Evolutionary conservation across 2,113 vertebrate species (phyloP).

Genomic region (Monarcha castaneiventris): DNA sequence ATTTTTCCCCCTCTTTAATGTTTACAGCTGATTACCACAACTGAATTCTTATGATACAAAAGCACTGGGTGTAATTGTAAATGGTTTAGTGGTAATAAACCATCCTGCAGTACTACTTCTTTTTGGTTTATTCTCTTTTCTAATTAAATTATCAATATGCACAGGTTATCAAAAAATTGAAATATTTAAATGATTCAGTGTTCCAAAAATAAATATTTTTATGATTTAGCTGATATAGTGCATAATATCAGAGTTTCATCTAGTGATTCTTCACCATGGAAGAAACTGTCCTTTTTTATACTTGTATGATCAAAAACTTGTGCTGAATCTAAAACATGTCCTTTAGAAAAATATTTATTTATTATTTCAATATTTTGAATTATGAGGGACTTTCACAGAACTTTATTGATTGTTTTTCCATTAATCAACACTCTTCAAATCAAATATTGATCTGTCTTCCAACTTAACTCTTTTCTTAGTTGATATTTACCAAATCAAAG

Average conservation of each 20-base stretch:
- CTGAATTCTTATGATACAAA: neutral
- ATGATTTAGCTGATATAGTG: neutral
- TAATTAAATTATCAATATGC: neutral
- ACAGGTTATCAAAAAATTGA: accelerated
- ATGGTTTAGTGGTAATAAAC: neutral
- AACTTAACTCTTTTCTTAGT: neutral
- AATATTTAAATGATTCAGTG: neutral
- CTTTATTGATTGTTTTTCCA: neutral
- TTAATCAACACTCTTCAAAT: neutral
- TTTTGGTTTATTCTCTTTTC: neutral
- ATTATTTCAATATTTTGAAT: neutral
- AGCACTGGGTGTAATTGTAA: neutral
- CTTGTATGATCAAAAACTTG: neutral
- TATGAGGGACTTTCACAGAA: neutral
- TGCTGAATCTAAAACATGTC: neutral
- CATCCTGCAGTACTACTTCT: neutral
- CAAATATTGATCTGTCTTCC: neutral
- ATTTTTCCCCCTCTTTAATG: neutral
- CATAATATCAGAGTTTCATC: neutral
- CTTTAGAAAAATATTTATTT: neutral
- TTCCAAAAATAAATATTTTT: neutral
- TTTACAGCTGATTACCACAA: neutral
- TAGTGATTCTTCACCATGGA: neutral
- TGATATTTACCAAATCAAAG: neutral
- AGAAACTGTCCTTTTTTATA: neutral